phyloP scores from a whole-genome alignment of 2,113 vertebrate species.

The Ramphastos sulfuratus region DNA sequence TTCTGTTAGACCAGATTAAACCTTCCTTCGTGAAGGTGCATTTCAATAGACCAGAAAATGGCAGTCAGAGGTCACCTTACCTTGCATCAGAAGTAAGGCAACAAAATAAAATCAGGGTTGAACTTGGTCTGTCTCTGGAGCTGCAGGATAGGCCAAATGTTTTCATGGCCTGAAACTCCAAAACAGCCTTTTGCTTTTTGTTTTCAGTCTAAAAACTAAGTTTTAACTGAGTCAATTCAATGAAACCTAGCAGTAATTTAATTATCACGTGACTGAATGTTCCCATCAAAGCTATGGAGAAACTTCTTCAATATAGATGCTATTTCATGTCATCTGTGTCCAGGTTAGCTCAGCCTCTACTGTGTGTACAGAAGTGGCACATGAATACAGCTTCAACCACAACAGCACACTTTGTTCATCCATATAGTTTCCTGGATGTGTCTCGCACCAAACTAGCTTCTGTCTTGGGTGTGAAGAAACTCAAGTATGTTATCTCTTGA shows the following conservation, averaged over 20 bases:
- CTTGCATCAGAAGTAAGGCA: no score
- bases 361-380: background rate
- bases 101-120: background rate
- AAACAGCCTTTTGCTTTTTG: background rate
- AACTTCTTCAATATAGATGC: background rate
- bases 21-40: background rate
- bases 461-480: background rate
- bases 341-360: background rate
- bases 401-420: background rate
- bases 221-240: rapidly evolving
- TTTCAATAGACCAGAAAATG: background rate
- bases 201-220: background rate
- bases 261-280: background rate
- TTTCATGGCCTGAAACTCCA: background rate
- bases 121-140: background rate
- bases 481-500: background rate
- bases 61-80: background rate
- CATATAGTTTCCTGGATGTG: background rate
- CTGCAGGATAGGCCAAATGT: background rate
- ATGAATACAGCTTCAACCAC: background rate
- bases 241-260: background rate
- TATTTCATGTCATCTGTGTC: background rate
- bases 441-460: no score
- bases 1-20: slow-evolving; percentile 9
- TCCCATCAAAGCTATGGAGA: background rate